phyloP scores from a whole-genome alignment of 2,797 vertebrate species.

The Cheracebus regulus region DNA sequence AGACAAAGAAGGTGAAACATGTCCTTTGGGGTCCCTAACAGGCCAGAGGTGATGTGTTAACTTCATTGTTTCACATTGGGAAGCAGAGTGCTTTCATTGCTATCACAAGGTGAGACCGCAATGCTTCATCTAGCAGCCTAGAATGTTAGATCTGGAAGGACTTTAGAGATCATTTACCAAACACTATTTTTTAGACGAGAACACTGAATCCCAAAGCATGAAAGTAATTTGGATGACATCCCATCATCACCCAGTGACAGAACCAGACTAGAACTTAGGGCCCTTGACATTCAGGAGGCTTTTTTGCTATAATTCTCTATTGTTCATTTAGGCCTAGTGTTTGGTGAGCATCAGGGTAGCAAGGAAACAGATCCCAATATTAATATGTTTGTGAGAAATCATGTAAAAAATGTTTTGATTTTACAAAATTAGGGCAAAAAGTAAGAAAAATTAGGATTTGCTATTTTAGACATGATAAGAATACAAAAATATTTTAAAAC shows the following conservation, averaged over 20 bases:
- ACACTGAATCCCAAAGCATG: neutral
- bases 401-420: neutral
- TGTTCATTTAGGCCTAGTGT: neutral
- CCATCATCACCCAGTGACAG: neutral
- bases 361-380: neutral
- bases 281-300: neutral
- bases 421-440: slow-evolving; percentile 1
- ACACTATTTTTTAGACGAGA: neutral
- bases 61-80: neutral
- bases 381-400: neutral
- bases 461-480: neutral
- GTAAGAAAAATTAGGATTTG: neutral
- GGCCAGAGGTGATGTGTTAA: neutral
- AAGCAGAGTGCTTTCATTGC: fast-evolving
- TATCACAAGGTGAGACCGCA: neutral
- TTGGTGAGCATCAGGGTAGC: neutral
- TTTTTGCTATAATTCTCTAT: neutral
- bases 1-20: neutral
- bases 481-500: neutral
- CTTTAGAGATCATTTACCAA: neutral
- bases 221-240: neutral
- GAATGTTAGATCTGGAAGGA: neutral
- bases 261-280: neutral
- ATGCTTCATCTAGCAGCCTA: neutral
- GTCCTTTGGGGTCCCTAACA: neutral